Conservation (phyloP, 2,113 vertebrate genomes). For the Etia nguti region DNA sequence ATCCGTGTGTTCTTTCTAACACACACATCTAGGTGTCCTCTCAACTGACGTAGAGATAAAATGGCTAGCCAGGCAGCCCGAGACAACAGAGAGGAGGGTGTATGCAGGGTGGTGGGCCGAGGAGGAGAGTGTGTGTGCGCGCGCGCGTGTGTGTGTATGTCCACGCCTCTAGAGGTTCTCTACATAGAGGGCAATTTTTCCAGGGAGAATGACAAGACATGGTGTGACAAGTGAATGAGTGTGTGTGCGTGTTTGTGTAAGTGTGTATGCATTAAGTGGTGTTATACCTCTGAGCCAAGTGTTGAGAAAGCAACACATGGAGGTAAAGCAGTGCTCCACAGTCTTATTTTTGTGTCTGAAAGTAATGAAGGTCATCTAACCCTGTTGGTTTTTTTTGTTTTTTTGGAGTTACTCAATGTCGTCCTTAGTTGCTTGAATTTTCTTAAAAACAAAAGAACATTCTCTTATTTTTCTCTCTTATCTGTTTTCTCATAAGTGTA, state of each 20-base stretch:
- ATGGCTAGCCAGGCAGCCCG: slow-evolving; percentile 17
- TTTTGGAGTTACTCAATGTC: slow-evolving; percentile 68
- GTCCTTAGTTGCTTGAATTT: slow-evolving; percentile 66
- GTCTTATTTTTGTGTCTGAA: slow-evolving; percentile 63
- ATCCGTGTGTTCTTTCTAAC: neutral
- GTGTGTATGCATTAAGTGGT: slow-evolving; percentile 53
- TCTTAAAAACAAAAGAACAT: slow-evolving; percentile 51
- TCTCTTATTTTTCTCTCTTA: slow-evolving; percentile 49
- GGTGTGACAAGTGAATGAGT: slow-evolving; percentile 24
- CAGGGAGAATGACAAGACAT: slow-evolving; percentile 12
- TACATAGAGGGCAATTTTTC: slow-evolving; percentile 20
- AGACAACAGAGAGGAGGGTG: slow-evolving; percentile 24
- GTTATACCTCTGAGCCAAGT: slow-evolving; percentile 54
- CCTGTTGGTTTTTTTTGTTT: slow-evolving; percentile 42
- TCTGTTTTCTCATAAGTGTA: slow-evolving; percentile 46
- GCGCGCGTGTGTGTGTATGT: neutral
- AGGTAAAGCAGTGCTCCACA: slow-evolving; percentile 62
- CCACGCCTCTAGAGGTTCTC: slow-evolving; percentile 28
- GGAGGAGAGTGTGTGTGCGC: slow-evolving; percentile 10
- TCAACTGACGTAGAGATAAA: slow-evolving; percentile 12
- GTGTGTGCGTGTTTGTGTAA: slow-evolving; percentile 11
- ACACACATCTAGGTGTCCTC: slow-evolving; percentile 35
- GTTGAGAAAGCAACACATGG: slow-evolving; percentile 46
- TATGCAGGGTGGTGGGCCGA: slow-evolving; percentile 8
- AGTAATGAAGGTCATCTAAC: slow-evolving; percentile 71